Percentiles rank a stretch among this genome's conserved stretches.
Conservation (phyloP, 2,888 invertebrate species). For the Branchipolynoe longqiensis region DNA sequence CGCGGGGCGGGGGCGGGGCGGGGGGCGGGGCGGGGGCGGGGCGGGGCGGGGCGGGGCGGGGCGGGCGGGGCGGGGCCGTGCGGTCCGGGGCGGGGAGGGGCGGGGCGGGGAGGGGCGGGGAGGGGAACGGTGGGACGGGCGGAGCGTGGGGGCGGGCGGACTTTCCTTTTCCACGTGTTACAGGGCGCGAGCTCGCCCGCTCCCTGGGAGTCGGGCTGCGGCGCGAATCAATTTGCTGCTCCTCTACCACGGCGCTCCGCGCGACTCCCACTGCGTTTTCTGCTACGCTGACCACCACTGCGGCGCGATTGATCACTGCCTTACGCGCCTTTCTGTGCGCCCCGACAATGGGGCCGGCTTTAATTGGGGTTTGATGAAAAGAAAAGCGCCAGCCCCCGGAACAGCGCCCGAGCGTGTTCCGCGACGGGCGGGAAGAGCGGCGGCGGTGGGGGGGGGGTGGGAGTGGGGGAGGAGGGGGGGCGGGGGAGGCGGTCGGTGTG, state of each 20-base stretch:
- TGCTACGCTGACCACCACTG: conserved; percentile 46
- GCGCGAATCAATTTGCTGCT: conserved; percentile 49
- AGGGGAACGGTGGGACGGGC: too few relatives aligned
- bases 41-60: too few relatives aligned
- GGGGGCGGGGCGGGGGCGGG: too few relatives aligned
- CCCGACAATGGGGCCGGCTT: conserved; percentile 38
- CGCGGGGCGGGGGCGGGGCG: too few relatives aligned
- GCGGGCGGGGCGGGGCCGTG: too few relatives aligned
- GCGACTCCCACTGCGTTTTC: conserved; percentile 40
- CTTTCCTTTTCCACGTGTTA: conserved; percentile 35
- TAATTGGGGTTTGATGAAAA: conserved; percentile 55
- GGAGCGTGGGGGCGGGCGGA: too few relatives aligned
- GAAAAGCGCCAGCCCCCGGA: background rate
- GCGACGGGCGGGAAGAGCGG: too few relatives aligned
- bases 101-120: too few relatives aligned
- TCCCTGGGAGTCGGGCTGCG: background rate
- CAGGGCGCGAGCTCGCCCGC: too few relatives aligned
- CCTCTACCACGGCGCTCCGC: conserved; percentile 5
- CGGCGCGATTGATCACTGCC: conserved; percentile 34
- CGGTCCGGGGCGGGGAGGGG: background rate
- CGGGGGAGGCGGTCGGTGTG: too few relatives aligned
- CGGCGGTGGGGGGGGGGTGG: too few relatives aligned
- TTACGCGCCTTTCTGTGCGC: conserved; percentile 34
- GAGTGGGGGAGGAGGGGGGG: too few relatives aligned
- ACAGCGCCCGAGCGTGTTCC: conserved; percentile 9